Conservation (phyloP, 1,140 invertebrate genomes). For the Batillaria attramentaria region DNA sequence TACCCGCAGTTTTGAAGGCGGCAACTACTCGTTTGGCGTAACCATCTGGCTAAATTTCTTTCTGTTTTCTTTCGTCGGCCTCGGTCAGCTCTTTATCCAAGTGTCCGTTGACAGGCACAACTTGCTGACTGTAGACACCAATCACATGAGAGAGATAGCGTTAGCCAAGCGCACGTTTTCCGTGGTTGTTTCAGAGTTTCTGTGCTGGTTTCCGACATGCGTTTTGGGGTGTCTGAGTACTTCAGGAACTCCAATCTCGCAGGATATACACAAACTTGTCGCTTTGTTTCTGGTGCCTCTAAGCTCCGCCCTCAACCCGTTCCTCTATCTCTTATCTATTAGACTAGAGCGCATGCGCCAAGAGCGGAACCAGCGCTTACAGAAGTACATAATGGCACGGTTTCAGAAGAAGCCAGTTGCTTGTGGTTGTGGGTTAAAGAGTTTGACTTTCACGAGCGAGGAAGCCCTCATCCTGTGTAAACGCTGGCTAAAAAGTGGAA, state of each 20-base stretch:
- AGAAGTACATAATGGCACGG: no score
- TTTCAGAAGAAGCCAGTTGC: no score
- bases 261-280: neutral
- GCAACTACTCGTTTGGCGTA: no score
- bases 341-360: neutral
- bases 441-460: no score
- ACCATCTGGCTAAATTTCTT: no score
- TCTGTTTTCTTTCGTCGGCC: no score
- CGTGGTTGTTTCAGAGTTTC: conserved; percentile 29
- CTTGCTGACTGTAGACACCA: conserved; percentile 28
- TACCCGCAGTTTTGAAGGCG: conserved; percentile 40
- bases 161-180: conserved; percentile 30
- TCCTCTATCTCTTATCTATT: neutral
- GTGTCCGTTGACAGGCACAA: conserved; percentile 27
- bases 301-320: neutral
- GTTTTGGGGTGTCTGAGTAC: conserved; percentile 11
- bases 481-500: no score
- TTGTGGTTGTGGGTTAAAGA: no score
- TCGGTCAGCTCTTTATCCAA: no score
- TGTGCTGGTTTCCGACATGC: conserved; percentile 40
- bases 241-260: neutral
- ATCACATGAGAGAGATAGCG: conserved; percentile 18
- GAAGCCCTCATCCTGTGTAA: no score
- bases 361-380: neutral
- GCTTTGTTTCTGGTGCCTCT: neutral